phyloP scores from a whole-genome alignment of 2,888 invertebrate genomes.

The Adelphocoris suturalis region DNA sequence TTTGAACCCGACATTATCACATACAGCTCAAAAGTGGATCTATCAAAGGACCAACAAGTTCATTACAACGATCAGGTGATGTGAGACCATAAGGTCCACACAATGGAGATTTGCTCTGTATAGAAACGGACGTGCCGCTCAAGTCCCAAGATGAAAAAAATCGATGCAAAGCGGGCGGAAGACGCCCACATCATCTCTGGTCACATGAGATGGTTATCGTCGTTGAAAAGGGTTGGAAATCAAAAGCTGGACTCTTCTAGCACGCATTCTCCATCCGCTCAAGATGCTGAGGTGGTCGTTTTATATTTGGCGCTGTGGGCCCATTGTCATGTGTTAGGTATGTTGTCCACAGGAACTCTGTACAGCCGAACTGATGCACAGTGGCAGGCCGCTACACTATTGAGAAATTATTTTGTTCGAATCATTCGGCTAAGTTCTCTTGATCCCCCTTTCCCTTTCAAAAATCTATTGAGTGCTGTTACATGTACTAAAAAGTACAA shows the following conservation, averaged over 20 bases:
- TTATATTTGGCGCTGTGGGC: slow-evolving; percentile 8
- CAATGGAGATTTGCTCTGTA: not conserved
- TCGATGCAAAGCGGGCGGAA: slow-evolving; percentile 36
- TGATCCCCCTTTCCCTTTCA: too few relatives aligned
- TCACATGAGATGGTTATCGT: slow-evolving; percentile 13
- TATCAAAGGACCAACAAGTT: too few relatives aligned
- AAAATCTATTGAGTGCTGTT: too few relatives aligned
- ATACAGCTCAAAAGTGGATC: too few relatives aligned
- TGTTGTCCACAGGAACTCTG: too few relatives aligned
- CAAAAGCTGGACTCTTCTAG: not conserved
- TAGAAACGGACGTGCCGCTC: not conserved
- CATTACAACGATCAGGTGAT: too few relatives aligned
- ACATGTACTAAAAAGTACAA: too few relatives aligned
- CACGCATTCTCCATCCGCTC: not conserved
- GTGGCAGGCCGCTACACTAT: too few relatives aligned
- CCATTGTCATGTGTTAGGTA: not conserved
- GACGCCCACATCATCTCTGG: slow-evolving; percentile 1
- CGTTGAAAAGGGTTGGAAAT: slow-evolving; percentile 18
- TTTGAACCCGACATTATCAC: too few relatives aligned
- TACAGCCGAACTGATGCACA: too few relatives aligned
- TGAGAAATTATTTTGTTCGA: too few relatives aligned
- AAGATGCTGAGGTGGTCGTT: slow-evolving; percentile 9
- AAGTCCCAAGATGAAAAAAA: not conserved
- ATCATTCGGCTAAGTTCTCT: too few relatives aligned
- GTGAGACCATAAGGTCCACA: not conserved